Evolutionary conservation across 2,113 vertebrate genomes (phyloP), one percentile per base, ranked within the genome.

Genomic region (Sardina pilchardus): DNA sequence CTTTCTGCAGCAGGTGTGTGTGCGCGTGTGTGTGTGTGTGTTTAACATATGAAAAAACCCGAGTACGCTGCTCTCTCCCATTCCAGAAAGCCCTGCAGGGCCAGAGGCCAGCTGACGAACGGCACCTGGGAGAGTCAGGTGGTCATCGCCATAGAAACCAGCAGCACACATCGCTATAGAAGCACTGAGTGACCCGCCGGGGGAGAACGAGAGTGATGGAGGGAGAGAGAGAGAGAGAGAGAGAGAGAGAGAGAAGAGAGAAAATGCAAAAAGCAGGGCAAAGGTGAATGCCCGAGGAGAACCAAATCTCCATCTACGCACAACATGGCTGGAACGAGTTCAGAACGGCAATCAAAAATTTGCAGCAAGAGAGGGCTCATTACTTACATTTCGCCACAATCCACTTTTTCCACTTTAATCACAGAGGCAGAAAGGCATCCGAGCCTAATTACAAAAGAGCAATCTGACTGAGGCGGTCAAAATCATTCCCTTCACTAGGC

Each of bases 51-150:
- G 81, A 86, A 85, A 89, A 42, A 19, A 16, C 2, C 9, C 17
- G 71, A 87, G 80, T 89, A 85, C 86, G 59, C 26, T 39, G 17
- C 84, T 85, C 90, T 90, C 85, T 90, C 87, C 84, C 86, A 85
- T 94, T 96, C 95, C 93, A 95, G 94, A 95, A 94, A 90, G 89
- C 85, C 89, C 82, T 34, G 50, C 81, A 83, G 87, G 86, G 78
- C 81, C 78, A 89, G 81, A 85, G 85, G 48, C 82, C 89, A 83
- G 88, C 90, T 93, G 92, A 93, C 93, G 90, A 92, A 93, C 93
- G 93, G 92, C 93, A 93, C 93, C 92, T 93, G 91, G 86, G 88
- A 87, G 53, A 82, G 91, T 94, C 94, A 94, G 92, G 83, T 91
- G 94, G 87, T 91, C 87, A 89, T 92, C 87, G 21, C 92, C 88